Base-by-base conservation (phyloP, 2,797 vertebrate species). In the Coluber constrictor region DNA sequence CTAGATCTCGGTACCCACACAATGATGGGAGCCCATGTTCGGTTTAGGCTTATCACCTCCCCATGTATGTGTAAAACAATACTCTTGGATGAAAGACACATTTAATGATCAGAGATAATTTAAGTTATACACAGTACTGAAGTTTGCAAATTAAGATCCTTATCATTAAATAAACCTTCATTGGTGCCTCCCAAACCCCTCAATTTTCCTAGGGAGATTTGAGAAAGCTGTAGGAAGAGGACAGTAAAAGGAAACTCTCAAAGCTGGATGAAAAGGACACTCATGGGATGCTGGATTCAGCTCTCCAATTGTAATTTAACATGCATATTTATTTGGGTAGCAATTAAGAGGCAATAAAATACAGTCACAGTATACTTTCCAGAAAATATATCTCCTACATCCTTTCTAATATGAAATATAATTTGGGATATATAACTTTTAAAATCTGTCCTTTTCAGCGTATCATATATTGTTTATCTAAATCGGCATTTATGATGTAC, bases 291-390 rank as follows among this genome's bases (percentile, higher is more conserved):
- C 13, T 83, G 43, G 4, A 83, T 47, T 83, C 18, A 83, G 4
- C 43, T 83, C 43, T 47, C 74, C 20, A 83, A 47, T 20, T 56
- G 51, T 66, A 90, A 0, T 0, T 63, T 57, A 83, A 32, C 90
- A 66, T 47, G 88, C 16, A 43, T n/a, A 23, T 86, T 66, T 86
- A 93, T n/a, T 61, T 66, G 51, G 47, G 60, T 29, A 57, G 23
- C 55, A 92, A 92, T 94, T 94, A 90, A 90, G 63, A 89, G 92
- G 51, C 51, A 86, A 89, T 47, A 57, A 9, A 91, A 11, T 87
- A 37, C 55, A 79, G 70, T 66, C 23, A 56, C 29, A 32, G n/a
- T 25, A 16, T 63, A 92, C 2, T 25, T 15, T 90, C 87, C 83
- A 20, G 29, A 86, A 29, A 11, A 61, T 7, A 47, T 43, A 27